Percentiles rank a stretch among this genome's conserved stretches.
Evolutionary conservation across 2,888 invertebrate genomes (phyloP).

Genomic region (Chydorus sphaericus): DNA sequence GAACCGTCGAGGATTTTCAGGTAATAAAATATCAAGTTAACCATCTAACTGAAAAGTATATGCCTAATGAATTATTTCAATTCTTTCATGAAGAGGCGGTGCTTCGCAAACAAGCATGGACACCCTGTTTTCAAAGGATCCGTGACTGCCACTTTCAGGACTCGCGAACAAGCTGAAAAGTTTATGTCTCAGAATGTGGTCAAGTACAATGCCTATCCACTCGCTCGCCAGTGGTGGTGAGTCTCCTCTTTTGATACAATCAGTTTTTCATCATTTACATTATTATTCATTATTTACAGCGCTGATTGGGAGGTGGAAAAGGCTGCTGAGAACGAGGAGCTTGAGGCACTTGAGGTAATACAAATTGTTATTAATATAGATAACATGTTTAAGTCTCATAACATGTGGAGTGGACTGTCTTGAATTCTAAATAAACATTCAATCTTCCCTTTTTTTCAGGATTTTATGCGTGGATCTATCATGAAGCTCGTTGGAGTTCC

Average conservation of each 20-base stretch:
- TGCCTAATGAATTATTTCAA: background rate
- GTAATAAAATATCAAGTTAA: conserved; percentile 16
- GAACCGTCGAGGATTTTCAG: conserved; percentile 48
- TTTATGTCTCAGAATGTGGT: conserved; percentile 52
- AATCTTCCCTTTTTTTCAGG: too few relatives aligned
- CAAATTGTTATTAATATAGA: too few relatives aligned
- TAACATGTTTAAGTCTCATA: conserved; percentile 15
- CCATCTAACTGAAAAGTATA: background rate
- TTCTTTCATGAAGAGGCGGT: conserved; percentile 32
- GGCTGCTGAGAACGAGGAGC: conserved; percentile 21
- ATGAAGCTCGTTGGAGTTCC: conserved; percentile 25
- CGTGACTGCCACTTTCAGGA: conserved; percentile 73
- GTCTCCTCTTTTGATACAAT: background rate
- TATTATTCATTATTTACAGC: background rate
- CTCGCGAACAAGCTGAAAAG: conserved; percentile 60
- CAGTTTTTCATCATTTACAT: background rate
- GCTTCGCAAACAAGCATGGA: conserved; percentile 41
- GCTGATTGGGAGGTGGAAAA: conserved; percentile 31
- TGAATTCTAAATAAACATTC: too few relatives aligned
- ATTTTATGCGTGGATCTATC: conserved; percentile 22
- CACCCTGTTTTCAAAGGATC: conserved; percentile 68
- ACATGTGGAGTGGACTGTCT: conserved; percentile 21
- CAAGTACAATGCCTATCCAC: conserved; percentile 48
- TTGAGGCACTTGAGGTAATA: too few relatives aligned
- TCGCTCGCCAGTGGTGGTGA: conserved; percentile 49